Evolutionary conservation across 2,888 invertebrate species (phyloP).

Genomic region (Carcina quercana): DNA sequence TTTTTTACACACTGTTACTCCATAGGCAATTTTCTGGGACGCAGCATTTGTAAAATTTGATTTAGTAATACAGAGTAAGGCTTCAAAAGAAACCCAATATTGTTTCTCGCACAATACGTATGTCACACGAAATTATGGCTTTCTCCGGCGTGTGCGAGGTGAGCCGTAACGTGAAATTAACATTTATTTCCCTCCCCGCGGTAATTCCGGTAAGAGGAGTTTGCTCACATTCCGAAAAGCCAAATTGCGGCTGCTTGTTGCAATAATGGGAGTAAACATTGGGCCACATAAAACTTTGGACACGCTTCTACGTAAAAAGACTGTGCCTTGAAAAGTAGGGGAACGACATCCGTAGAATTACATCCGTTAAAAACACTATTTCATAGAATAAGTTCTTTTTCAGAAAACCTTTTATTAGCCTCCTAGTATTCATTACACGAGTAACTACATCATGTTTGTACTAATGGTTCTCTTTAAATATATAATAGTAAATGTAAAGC

Average conservation of each 20-base stretch:
- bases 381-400: neutral
- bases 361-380: neutral
- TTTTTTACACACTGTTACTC: too few species aligned
- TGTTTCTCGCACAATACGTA: constrained; percentile 5
- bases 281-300: too few species aligned
- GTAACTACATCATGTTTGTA: neutral
- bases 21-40: too few species aligned
- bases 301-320: too few species aligned
- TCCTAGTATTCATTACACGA: neutral
- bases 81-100: constrained; percentile 1
- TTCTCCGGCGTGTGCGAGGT: constrained; percentile 6
- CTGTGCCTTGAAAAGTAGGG: too few species aligned
- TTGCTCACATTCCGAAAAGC: constrained; percentile 19
- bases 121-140: constrained; percentile 13
- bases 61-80: constrained; percentile 1
- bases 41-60: too few species aligned
- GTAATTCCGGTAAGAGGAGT: constrained; percentile 11
- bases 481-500: too few species aligned
- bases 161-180: constrained; percentile 18
- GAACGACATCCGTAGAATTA: too few species aligned
- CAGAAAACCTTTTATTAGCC: too few species aligned
- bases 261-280: constrained; percentile 12
- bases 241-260: constrained; percentile 18
- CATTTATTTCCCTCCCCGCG: constrained; percentile 15
- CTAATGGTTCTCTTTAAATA: too few species aligned